Evolutionary conservation across 2,113 vertebrate genomes (phyloP), one percentile per base, ranked within the genome.

Genomic region (Mixornis gularis): DNA sequence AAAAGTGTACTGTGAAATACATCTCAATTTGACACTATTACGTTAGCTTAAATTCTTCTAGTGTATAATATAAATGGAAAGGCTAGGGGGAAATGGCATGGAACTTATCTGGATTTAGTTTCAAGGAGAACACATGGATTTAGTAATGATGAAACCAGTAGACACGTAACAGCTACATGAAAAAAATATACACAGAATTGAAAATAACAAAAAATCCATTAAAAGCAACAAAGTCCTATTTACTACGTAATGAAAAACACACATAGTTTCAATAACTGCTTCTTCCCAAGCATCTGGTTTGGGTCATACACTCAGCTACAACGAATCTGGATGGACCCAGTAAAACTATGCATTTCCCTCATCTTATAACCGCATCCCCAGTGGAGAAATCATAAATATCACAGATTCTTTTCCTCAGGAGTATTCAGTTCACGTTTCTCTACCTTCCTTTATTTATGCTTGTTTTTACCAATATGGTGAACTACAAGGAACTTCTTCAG

Each of bases 1-100:
- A 89, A 74, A 85, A 84, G 59, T 66, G 18, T 27, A 25, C 73
- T 92, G 76, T 48, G 64, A 96, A 95, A 78, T 44, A 77, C 49
- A 62, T 52, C 83, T 73, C 41, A 62, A 63, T 93, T 68, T 65
- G 90, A 80, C 73, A 77, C n/a, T 29, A 77, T 24, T 81, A 52
- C 13, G 41, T 46, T 85, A 91, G 40, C 89, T 55, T 53, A 58
- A 81, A 62, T 58, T 86, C 43, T 94, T 63, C 78, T 66, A 90
- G 27, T 51, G n/a, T 76, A 73, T 32, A 86, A 85, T 74, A 81
- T 44, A 59, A 76, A 85, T 14, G 38, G 65, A 66, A 96, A 51
- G 72, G 18, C 66, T 84, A 87, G 17, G 13, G 48, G 32, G 63
- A 94, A 91, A 92, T 64, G 25, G 71, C 69, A 51, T 79, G 43